Evolutionary conservation across 2,888 invertebrate genomes (phyloP).

Genomic region (Diabrotica balteata): DNA sequence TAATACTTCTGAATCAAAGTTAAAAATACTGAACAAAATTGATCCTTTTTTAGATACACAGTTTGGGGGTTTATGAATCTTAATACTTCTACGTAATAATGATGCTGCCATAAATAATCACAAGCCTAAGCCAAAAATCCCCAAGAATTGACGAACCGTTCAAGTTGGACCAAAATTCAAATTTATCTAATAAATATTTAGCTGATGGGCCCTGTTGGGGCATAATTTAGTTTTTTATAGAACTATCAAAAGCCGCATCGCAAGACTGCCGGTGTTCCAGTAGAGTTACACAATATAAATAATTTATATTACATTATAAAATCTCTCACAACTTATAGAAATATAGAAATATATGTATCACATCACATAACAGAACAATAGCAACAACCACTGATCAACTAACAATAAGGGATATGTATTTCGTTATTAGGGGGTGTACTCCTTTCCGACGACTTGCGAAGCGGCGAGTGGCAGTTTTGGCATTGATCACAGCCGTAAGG

Average conservation of each 20-base stretch:
- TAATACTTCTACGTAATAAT: background rate
- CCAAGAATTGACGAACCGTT: constrained; percentile 10
- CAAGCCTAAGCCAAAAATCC: background rate
- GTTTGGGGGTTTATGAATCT: too few species aligned
- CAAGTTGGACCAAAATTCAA: too few species aligned
- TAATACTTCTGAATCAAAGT: too few species aligned
- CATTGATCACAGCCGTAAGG: constrained; percentile 61
- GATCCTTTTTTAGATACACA: too few species aligned
- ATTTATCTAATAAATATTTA: constrained; percentile 19
- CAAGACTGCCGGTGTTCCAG: constrained; percentile 39
- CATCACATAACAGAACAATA: constrained; percentile 63
- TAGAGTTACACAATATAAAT: constrained; percentile 43
- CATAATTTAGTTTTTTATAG: constrained; percentile 16
- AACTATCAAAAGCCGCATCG: constrained; percentile 43
- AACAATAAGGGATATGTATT: constrained; percentile 64
- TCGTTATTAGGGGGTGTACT: constrained; percentile 56
- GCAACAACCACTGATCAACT: constrained; percentile 61
- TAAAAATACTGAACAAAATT: too few species aligned
- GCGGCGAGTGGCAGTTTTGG: constrained; percentile 57
- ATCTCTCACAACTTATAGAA: constrained; percentile 60
- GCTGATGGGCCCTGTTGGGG: constrained; percentile 9
- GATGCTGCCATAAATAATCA: background rate
- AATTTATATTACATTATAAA: constrained; percentile 50
- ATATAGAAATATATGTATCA: constrained; percentile 60
- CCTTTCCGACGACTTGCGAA: constrained; percentile 51